Evolutionary conservation across 2,888 invertebrate genomes (phyloP).

Genomic region (Agonopterix subpropinquella): DNA sequence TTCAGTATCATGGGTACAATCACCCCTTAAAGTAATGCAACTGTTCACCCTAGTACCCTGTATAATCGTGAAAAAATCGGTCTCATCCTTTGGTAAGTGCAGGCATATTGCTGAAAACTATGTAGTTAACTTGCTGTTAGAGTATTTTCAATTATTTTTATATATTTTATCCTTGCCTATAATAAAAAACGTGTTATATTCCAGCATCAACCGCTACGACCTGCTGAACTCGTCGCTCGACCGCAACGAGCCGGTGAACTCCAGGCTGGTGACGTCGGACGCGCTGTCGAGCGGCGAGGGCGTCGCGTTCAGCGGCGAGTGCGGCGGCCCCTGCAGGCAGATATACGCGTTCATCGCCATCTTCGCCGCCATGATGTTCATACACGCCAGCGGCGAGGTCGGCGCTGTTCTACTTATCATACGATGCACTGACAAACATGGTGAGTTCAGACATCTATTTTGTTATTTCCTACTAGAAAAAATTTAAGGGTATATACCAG

Average conservation of each 20-base stretch:
- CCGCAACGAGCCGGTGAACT: conserved; percentile 29
- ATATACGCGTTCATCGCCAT: conserved; percentile 85
- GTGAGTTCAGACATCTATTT: conserved; percentile 30
- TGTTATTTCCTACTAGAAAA: too few relatives aligned
- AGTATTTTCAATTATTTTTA: too few relatives aligned
- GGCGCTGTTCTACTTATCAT: conserved; percentile 93
- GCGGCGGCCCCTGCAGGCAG: conserved; percentile 85
- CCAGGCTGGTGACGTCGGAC: conserved; percentile 6
- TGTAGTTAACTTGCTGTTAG: too few relatives aligned
- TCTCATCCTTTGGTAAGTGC: too few relatives aligned
- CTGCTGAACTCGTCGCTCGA: conserved; percentile 13
- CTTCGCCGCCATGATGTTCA: conserved; percentile 92
- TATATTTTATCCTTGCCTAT: too few relatives aligned
- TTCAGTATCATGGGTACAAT: too few relatives aligned
- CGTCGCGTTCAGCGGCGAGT: conserved; percentile 85
- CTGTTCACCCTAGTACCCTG: too few relatives aligned
- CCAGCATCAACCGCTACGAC: conserved; percentile 19
- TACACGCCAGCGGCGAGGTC: conserved; percentile 94
- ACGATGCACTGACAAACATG: conserved; percentile 91
- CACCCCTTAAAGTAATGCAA: too few relatives aligned
- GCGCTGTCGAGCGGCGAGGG: conserved; percentile 24
- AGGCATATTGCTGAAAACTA: too few relatives aligned
- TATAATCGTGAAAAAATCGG: too few relatives aligned
- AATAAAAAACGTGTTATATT: conserved; percentile 1
- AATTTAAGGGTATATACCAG: too few relatives aligned